Evolutionary conservation across 2,888 invertebrate genomes (phyloP).

Genomic region (Anoplius nigerrimus): DNA sequence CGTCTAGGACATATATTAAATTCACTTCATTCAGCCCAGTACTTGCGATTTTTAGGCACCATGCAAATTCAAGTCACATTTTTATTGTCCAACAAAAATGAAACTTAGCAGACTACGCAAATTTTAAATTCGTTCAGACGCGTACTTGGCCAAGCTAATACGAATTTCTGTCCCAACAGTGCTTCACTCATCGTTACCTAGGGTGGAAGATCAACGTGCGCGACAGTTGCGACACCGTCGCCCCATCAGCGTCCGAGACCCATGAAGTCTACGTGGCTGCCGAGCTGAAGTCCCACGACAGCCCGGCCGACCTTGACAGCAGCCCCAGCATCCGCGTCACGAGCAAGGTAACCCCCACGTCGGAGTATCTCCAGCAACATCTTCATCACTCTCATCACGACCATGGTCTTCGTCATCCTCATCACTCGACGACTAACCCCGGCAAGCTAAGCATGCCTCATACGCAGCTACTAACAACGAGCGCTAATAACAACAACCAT

Average conservation of each 20-base stretch:
- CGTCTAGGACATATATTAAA: no score
- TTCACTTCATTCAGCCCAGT: no score
- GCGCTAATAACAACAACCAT: constrained; percentile 58
- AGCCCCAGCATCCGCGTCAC: constrained; percentile 65
- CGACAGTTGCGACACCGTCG: constrained; percentile 83
- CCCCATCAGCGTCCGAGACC: constrained; percentile 76
- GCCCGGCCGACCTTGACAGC: constrained; percentile 64
- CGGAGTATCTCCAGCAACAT: constrained; percentile 67
- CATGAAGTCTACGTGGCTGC: constrained; percentile 76
- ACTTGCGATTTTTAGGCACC: no score
- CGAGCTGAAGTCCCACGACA: constrained; percentile 64
- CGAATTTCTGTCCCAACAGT: constrained; percentile 77
- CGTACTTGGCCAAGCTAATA: no score
- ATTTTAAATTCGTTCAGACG: no score
- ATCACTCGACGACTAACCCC: constrained; percentile 57
- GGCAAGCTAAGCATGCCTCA: constrained; percentile 53
- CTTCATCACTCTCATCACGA: constrained; percentile 57
- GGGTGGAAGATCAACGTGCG: constrained; percentile 97
- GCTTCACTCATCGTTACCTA: constrained; percentile 93
- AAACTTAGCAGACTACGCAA: no score
- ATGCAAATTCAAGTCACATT: no score
- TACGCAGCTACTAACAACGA: constrained; percentile 57
- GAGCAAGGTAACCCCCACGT: constrained; percentile 72
- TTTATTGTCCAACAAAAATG: neutral
- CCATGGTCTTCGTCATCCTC: constrained; percentile 56